Evolutionary conservation across 2,888 invertebrate genomes (phyloP).

Genomic region (Machimus atricapillus): DNA sequence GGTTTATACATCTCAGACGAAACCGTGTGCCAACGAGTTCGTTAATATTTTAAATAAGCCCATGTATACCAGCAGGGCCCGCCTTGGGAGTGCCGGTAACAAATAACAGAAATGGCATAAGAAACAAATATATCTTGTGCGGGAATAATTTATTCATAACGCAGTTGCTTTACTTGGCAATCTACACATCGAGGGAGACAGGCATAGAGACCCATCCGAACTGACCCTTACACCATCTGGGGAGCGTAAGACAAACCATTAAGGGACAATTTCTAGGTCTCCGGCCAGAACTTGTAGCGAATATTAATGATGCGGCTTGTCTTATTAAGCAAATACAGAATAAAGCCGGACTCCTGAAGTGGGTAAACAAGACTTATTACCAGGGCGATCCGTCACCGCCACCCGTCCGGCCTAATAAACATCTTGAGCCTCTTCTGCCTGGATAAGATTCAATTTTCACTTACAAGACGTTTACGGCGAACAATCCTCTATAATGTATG

Average conservation of each 20-base stretch:
- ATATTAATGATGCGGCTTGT: conserved; percentile 25
- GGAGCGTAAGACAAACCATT: conserved; percentile 6
- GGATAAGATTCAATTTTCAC: conserved; percentile 21
- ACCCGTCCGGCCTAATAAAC: neutral
- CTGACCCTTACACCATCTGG: conserved; percentile 19
- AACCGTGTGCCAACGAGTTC: neutral
- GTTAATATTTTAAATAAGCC: neutral
- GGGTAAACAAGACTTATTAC: conserved; percentile 12
- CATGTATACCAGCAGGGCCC: neutral
- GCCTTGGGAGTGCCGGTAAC: neutral
- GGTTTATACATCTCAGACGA: neutral
- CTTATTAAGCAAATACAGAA: conserved; percentile 15
- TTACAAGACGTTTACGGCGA: neutral
- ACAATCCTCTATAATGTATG: neutral
- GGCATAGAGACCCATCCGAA: neutral
- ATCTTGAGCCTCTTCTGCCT: neutral
- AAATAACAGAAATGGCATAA: neutral
- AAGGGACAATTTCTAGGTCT: conserved; percentile 15
- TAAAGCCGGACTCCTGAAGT: neutral
- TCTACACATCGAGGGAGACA: neutral
- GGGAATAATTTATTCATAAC: conserved; percentile 25
- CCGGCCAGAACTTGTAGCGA: conserved; percentile 18
- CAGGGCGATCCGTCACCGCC: neutral
- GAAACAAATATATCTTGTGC: conserved; percentile 13
- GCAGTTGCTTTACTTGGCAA: neutral